Percentiles rank a stretch among this genome's conserved stretches.
phyloP scores from a whole-genome alignment of 2,797 vertebrate genomes.

The Danionella dracula region DNA sequence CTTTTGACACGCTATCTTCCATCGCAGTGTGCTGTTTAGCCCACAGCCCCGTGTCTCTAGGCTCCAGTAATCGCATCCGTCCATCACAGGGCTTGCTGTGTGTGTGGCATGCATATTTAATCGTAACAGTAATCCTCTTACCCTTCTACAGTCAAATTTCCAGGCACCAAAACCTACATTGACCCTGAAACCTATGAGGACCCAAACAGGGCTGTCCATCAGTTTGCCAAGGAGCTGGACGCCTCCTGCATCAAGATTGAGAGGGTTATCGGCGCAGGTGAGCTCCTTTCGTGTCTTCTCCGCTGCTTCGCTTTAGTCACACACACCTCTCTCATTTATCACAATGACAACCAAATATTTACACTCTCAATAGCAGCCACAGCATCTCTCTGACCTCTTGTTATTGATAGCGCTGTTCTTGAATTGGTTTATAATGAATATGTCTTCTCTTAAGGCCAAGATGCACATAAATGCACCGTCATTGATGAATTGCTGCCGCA shows the following conservation, averaged over 20 bases:
- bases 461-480: conserved; percentile 39
- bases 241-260: conserved; percentile 99
- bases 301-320: conserved; percentile 54
- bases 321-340: conserved; percentile 76
- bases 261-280: conserved; percentile 97
- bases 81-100: conserved; percentile 27
- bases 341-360: conserved; percentile 87
- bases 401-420: conserved; percentile 56
- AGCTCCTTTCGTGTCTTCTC: conserved; percentile 54
- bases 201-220: conserved; percentile 98
- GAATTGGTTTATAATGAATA: conserved; percentile 64
- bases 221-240: conserved; percentile 99
- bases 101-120: conserved; percentile 80
- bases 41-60: not conserved
- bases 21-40: conserved; percentile 6
- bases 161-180: conserved; percentile 99
- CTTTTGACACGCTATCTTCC: conserved; percentile 39
- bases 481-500: conserved; percentile 66
- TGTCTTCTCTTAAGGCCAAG: conserved; percentile 43
- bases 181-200: conserved; percentile 99
- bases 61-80: conserved; percentile 25
- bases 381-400: conserved; percentile 43
- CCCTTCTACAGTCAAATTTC: conserved; percentile 99
- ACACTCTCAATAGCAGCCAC: conserved; percentile 64
- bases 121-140: conserved; percentile 95